Conservation (phyloP, 2,888 invertebrate species). For the Tenthredo scrophulariae region DNA sequence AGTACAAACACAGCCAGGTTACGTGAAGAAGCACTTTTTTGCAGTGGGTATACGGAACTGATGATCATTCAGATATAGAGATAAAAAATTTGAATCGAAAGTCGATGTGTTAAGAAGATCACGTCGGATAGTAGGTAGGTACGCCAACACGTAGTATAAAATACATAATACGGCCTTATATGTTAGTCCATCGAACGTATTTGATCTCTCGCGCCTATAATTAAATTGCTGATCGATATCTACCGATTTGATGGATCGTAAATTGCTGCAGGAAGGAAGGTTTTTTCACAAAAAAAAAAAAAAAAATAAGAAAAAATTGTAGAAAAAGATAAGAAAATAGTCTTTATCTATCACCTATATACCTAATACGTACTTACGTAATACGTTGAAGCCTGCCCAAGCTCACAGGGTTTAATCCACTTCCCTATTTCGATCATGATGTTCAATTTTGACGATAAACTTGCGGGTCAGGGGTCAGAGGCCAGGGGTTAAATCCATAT, state of each 20-base stretch:
- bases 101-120: constrained; percentile 30
- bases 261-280: constrained; percentile 15
- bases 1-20: neutral
- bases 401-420: neutral
- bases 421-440: constrained; percentile 17
- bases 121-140: neutral
- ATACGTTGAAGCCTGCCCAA: constrained; percentile 1
- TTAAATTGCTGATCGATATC: constrained; percentile 52
- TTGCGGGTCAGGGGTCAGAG: constrained; percentile 15
- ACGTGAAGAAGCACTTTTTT: neutral
- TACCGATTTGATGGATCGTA: constrained; percentile 47
- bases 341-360: constrained; percentile 33
- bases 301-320: neutral
- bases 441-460: neutral
- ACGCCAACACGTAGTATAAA: constrained; percentile 30
- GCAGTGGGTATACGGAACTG: neutral
- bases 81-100: constrained; percentile 3
- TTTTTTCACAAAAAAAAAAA: neutral
- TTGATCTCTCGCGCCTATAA: constrained; percentile 47
- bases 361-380: neutral
- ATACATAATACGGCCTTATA: neutral
- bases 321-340: constrained; percentile 1
- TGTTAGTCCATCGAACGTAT: neutral
- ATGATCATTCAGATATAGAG: neutral
- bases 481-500: constrained; percentile 16